phyloP scores from a whole-genome alignment of 2,797 vertebrate genomes.

The Menidia menidia region DNA sequence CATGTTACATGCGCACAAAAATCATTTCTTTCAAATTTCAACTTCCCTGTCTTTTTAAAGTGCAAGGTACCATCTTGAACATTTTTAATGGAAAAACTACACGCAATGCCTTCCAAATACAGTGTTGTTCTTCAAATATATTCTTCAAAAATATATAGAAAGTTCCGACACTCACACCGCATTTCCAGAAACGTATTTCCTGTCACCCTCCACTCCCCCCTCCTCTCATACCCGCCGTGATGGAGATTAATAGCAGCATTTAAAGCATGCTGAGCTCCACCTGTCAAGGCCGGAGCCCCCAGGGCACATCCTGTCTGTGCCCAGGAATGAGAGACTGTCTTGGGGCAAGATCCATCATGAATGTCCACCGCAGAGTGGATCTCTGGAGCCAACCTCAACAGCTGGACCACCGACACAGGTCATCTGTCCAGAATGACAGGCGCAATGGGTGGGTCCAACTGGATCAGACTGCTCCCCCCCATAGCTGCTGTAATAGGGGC shows the following conservation, averaged over 20 bases:
- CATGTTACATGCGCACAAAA: no score
- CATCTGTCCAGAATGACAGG: conserved; percentile 68
- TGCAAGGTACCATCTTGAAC: not conserved
- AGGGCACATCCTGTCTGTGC: conserved; percentile 58
- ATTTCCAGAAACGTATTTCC: conserved; percentile 69
- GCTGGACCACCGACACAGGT: conserved; percentile 63
- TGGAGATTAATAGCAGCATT: conserved; percentile 82
- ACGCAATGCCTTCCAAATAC: not conserved
- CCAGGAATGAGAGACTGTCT: conserved; percentile 51
- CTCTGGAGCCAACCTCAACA: conserved; percentile 56
- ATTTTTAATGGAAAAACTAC: not conserved
- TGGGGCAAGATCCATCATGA: conserved; percentile 65
- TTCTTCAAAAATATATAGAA: conserved; percentile 6
- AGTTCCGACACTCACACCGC: conserved; percentile 58
- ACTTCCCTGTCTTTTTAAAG: not conserved
- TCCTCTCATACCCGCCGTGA: conserved; percentile 61
- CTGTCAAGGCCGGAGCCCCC: conserved; percentile 70
- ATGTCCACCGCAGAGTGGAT: conserved; percentile 50
- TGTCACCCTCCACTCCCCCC: conserved; percentile 54
- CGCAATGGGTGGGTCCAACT: conserved; percentile 44
- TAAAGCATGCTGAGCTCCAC: conserved; percentile 80
- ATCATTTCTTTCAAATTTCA: not conserved
- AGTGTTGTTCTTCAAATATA: not conserved
- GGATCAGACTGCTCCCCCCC: conserved; percentile 29
- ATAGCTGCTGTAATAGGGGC: conserved; percentile 42